Conservation (phyloP, 2,888 invertebrate species). For the Acrobasis consociella region DNA sequence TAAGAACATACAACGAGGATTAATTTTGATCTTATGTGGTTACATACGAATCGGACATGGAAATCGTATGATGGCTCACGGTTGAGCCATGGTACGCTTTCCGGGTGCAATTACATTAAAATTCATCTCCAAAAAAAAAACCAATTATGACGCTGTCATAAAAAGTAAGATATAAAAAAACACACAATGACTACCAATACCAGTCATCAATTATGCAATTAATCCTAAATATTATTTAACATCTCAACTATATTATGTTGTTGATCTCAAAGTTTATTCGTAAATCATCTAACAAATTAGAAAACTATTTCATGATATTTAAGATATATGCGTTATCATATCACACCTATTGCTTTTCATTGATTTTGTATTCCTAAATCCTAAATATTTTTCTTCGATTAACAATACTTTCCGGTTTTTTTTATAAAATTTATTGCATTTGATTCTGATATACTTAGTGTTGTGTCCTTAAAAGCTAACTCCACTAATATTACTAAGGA, state of each 20-base stretch:
- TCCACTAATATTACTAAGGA: too few species aligned
- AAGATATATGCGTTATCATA: constrained; percentile 1
- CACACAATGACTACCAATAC: too few species aligned
- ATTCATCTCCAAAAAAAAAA: too few species aligned
- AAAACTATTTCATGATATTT: neutral
- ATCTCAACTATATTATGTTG: neutral
- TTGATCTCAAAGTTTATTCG: constrained; percentile 1
- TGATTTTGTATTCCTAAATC: neutral
- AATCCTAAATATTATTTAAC: neutral
- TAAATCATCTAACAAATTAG: neutral
- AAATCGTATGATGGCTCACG: too few species aligned
- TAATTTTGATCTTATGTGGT: too few species aligned
- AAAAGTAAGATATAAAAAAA: too few species aligned
- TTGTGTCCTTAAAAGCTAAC: neutral
- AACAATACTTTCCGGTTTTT: neutral
- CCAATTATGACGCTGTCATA: too few species aligned
- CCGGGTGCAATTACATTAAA: too few species aligned
- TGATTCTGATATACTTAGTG: neutral
- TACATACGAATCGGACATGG: too few species aligned
- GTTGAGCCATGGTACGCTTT: too few species aligned
- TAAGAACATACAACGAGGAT: too few species aligned
- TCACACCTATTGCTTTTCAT: constrained; percentile 10
- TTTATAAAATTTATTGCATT: neutral
- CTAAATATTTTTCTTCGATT: neutral
- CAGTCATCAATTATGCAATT: too few species aligned